Conservation (phyloP, 2,888 invertebrate species). For the Tethea ocularis region DNA sequence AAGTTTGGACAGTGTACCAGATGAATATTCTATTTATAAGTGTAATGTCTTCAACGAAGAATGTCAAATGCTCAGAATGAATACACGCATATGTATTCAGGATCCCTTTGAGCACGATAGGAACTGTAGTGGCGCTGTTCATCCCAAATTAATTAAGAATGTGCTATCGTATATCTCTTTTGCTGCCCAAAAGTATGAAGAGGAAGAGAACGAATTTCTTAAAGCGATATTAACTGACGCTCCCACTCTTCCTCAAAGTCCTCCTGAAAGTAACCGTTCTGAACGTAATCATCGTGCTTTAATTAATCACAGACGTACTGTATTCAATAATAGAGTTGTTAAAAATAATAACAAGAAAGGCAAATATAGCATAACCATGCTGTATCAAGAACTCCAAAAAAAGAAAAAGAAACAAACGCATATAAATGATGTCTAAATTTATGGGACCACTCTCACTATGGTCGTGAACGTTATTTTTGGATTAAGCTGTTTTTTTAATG, state of each 20-base stretch:
- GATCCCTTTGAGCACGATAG: constrained; percentile 85
- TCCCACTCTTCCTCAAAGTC: background rate
- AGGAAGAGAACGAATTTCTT: constrained; percentile 31
- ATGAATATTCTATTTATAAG: constrained; percentile 68
- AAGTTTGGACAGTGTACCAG: constrained; percentile 32
- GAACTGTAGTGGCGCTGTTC: constrained; percentile 67
- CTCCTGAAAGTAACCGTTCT: too few relatives aligned
- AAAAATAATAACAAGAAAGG: too few relatives aligned
- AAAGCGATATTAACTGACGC: constrained; percentile 26
- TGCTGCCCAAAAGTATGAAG: constrained; percentile 38
- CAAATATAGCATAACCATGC: too few relatives aligned
- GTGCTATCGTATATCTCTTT: constrained; percentile 35
- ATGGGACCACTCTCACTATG: too few relatives aligned
- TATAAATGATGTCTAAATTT: too few relatives aligned
- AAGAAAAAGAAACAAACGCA: too few relatives aligned
- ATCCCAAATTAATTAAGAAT: constrained; percentile 29
- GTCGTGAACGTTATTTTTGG: too few relatives aligned
- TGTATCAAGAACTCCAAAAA: too few relatives aligned
- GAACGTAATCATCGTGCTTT: too few relatives aligned
- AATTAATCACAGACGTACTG: too few relatives aligned
- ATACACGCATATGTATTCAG: constrained; percentile 79
- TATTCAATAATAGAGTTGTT: too few relatives aligned
- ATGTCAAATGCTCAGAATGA: constrained; percentile 46
- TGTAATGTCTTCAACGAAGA: constrained; percentile 33
- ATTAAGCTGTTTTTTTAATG: too few relatives aligned